phyloP scores from a whole-genome alignment of 2,113 vertebrate genomes.

The Tragelaphus scriptus region DNA sequence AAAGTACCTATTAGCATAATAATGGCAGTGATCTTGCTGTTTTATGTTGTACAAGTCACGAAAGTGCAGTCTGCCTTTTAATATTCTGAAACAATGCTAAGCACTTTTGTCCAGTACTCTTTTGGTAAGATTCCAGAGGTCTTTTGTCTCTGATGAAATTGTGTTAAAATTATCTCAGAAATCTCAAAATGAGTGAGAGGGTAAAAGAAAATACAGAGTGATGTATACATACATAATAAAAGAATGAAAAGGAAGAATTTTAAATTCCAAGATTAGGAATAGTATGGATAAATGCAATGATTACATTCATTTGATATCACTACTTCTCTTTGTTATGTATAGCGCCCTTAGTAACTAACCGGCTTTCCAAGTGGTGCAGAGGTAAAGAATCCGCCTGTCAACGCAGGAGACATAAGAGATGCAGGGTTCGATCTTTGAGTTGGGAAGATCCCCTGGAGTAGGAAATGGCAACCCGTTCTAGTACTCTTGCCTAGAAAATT shows the following conservation, averaged over 20 bases:
- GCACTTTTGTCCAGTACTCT: neutral
- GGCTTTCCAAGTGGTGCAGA: neutral
- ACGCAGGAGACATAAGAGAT: neutral
- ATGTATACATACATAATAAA: neutral
- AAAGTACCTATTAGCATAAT: neutral
- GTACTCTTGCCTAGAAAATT: neutral
- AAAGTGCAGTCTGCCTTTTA: neutral
- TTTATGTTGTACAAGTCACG: neutral
- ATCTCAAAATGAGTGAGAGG: neutral
- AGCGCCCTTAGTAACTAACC: neutral
- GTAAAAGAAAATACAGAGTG: neutral
- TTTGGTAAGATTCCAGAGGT: neutral
- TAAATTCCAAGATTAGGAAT: neutral
- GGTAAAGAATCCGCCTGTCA: neutral
- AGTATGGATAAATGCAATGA: neutral
- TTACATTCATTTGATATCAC: neutral
- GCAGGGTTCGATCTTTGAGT: neutral
- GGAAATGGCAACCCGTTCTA: neutral
- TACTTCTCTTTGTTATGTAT: neutral
- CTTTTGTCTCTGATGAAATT: constrained; percentile 3
- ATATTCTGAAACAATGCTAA: neutral
- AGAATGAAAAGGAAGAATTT: neutral
- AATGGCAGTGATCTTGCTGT: neutral
- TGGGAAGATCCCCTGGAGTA: neutral
- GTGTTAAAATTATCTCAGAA: neutral